phyloP scores from a whole-genome alignment of 2,113 vertebrate species.

The Azemiops feae region DNA sequence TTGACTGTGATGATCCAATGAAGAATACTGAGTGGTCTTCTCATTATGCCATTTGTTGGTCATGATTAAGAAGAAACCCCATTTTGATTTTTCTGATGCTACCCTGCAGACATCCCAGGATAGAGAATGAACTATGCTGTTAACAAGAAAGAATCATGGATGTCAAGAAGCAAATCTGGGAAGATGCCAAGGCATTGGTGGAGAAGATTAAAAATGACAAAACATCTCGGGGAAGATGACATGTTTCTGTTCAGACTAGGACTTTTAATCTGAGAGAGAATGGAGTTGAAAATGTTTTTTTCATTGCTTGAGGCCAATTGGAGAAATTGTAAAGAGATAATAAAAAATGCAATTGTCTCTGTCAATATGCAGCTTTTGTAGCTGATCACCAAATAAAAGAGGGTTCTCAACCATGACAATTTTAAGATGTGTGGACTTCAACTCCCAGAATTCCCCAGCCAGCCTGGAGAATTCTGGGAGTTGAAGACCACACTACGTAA shows the following conservation, averaged over 20 bases:
- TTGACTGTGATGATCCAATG: not conserved
- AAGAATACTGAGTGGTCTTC: not conserved
- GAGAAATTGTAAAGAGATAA: not conserved
- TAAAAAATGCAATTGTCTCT: not conserved
- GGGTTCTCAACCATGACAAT: not conserved
- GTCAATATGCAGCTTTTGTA: not conserved
- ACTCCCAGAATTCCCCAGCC: not conserved
- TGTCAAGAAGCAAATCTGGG: slow-evolving; percentile 8
- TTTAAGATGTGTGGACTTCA: not conserved
- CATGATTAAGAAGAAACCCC: not conserved
- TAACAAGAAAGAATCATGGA: not conserved
- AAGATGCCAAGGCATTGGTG: not conserved
- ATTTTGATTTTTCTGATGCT: not conserved
- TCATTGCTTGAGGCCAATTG: not conserved
- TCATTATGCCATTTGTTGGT: not conserved
- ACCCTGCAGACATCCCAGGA: not conserved
- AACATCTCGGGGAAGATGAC: not conserved
- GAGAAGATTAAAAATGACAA: not conserved
- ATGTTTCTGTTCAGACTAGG: not conserved
- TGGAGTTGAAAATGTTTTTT: not conserved
- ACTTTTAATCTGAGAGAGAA: not conserved
- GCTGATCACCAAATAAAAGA: not conserved
- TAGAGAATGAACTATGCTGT: not conserved
- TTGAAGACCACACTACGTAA: not conserved
- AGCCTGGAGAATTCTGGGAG: not conserved